Evolutionary conservation across 1,140 invertebrate species (phyloP).

Genomic region (Conus betulinus): DNA sequence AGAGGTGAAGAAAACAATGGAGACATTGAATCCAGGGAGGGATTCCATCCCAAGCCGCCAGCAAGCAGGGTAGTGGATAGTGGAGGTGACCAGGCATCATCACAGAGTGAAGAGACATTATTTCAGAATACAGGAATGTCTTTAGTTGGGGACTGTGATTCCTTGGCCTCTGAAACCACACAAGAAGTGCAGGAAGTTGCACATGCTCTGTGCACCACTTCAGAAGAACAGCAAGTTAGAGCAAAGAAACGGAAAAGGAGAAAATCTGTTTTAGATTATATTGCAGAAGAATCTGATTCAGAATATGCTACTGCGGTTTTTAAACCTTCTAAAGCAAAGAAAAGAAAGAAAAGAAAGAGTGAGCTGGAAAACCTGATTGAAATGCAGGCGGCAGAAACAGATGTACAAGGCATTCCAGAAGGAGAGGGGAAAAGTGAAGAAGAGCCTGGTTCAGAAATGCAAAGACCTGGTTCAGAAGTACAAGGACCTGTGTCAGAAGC

Average conservation of each 20-base stretch:
- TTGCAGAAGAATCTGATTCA: too few species aligned
- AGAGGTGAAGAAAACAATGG: too few species aligned
- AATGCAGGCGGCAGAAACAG: not conserved
- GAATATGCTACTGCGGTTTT: too few species aligned
- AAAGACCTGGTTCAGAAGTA: not conserved
- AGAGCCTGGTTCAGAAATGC: not conserved
- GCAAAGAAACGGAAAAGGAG: not conserved
- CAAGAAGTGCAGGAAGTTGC: not conserved
- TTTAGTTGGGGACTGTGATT: not conserved
- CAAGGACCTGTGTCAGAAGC: not conserved
- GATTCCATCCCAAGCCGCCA: too few species aligned
- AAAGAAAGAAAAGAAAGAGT: slow-evolving; percentile 15
- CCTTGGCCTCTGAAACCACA: not conserved
- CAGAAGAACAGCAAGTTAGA: not conserved
- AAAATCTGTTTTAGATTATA: not conserved
- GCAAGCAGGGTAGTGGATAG: too few species aligned
- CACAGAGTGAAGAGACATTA: too few species aligned
- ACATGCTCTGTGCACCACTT: not conserved
- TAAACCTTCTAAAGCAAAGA: not conserved
- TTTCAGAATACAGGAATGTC: not conserved
- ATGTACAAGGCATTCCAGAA: not conserved
- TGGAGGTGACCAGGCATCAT: too few species aligned
- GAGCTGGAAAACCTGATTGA: not conserved
- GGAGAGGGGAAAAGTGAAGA: not conserved
- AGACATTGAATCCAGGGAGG: too few species aligned